Evolutionary conservation across 2,888 invertebrate species (phyloP), one percentile per base, ranked within the genome.

Genomic region (Stenoptilia bipunctidactyla): DNA sequence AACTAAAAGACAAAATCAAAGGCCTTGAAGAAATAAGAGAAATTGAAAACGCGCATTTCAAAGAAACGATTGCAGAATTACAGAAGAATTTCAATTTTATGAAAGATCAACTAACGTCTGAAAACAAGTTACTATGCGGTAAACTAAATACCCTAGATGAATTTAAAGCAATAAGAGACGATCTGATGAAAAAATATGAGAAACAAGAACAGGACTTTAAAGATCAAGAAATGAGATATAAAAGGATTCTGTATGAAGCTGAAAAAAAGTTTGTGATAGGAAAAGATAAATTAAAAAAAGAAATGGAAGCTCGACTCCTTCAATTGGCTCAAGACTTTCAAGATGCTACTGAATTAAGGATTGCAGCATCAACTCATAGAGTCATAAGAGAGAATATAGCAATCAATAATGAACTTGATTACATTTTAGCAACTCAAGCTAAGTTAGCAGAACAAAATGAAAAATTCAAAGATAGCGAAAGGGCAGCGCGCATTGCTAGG

Each of bases 61-160:
- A 89, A 49, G 85, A 86, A 51, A 88, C 88, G 47, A 88, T 92
- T 15, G 69, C 76, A n/a, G 86, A 90, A 56, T 74, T 94, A 65
- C 86, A 93, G 65, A 84, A 86, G 53, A 88, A 95, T 63, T 94
- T 89, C 53, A 88, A 87, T 41, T 86, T 87, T 14, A 92, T 92
- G 88, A 91, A 93, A 52, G 95, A 93, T 54, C 92, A 93, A 58
- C 77, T 96, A 2, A 92, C 90, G 1, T 93, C 94, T 0, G 96
- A 96, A 85, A 93, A 94, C 39, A 94, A 96, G 75, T 75, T 96
- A 6, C 60, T 88, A 56, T 93, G 91, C 53, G 96, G 96, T 27
- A 96, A 96, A 79, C 68, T 97, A 8, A 94, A 94, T 54, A 91
- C 96, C 0, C 70, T 97, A 45, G 96, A 97, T 69, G 96, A 96